Conservation (phyloP, 2,888 invertebrate genomes). For the Stenolophus ochropezus region DNA sequence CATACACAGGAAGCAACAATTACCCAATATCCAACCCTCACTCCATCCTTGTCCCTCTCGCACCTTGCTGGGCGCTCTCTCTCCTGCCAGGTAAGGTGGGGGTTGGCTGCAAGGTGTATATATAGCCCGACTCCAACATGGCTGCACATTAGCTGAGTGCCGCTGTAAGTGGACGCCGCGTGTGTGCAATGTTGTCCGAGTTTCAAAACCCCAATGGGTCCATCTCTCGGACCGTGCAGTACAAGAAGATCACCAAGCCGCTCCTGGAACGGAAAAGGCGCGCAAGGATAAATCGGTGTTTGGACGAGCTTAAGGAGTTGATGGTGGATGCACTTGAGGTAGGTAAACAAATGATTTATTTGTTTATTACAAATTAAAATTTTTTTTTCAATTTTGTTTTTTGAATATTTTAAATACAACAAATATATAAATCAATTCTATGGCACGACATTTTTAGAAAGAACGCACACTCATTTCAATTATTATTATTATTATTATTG, state of each 20-base stretch:
- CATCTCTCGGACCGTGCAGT: conserved; percentile 83
- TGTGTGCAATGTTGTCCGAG: conserved; percentile 73
- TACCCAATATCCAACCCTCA: conserved; percentile 3
- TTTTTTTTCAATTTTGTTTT: not conserved
- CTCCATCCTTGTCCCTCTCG: not conserved
- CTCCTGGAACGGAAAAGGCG: conserved; percentile 83
- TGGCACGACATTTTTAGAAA: too few species aligned
- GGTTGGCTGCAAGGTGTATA: conserved; percentile 58
- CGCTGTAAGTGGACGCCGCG: not conserved
- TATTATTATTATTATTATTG: too few species aligned
- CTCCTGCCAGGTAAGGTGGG: conserved; percentile 54
- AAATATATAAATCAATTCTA: too few species aligned
- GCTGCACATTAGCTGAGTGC: conserved; percentile 32
- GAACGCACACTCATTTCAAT: too few species aligned
- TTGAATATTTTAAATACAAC: not conserved
- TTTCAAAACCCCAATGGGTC: conserved; percentile 74
- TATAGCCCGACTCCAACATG: conserved; percentile 55
- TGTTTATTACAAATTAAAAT: too few species aligned
- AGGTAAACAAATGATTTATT: too few species aligned
- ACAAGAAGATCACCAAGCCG: conserved; percentile 86
- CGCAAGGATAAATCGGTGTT: conserved; percentile 80
- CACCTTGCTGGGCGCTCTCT: conserved; percentile 16
- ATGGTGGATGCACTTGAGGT: conserved; percentile 79
- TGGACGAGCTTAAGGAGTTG: conserved; percentile 84
- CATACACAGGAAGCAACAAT: conserved; percentile 19